These are phyloP conservation scores for Oryzaephilus surinamensis DNA, from an alignment of 1,140 invertebrate species.

Conservation along the genomic window DNA sequence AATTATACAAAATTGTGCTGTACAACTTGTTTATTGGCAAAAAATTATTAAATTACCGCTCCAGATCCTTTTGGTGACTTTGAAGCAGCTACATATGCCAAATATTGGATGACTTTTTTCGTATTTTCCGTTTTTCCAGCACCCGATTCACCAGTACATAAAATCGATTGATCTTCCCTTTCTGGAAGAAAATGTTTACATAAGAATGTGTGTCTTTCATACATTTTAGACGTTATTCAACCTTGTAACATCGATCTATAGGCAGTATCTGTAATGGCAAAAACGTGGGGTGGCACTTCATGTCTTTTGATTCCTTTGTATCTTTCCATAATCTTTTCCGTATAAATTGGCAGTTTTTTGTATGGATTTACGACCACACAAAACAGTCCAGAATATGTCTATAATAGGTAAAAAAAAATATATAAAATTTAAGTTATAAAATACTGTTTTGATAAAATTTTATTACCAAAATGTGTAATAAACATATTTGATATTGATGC, in stretches of 20 bases:
- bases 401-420: conserved; percentile 39
- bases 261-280: conserved; percentile 97
- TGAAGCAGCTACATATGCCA: conserved; percentile 95
- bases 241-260: conserved; percentile 99
- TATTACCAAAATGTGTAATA: too few relatives aligned
- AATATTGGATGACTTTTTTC: conserved; percentile 99
- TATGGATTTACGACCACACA: conserved; percentile 99
- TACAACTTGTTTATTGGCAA: not conserved
- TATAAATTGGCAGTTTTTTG: conserved; percentile 97
- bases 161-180: conserved; percentile 97
- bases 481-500: too few relatives aligned
- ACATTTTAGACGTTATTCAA: too few relatives aligned
- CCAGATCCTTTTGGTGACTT: conserved; percentile 83
- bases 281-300: conserved; percentile 98
- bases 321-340: conserved; percentile 96
- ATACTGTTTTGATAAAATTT: too few relatives aligned
- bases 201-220: conserved; percentile 7
- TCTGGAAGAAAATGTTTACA: too few relatives aligned
- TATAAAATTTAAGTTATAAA: too few relatives aligned
- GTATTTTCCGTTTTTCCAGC: conserved; percentile 99
- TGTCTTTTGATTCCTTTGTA: conserved; percentile 99
- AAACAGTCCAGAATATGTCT: conserved; percentile 99
- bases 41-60: conserved; percentile 58
- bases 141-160: conserved; percentile 99
- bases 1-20: conserved; percentile 6